Evolutionary conservation across 2,113 vertebrate genomes (phyloP).

Genomic region (Herpetotheres cachinnans): DNA sequence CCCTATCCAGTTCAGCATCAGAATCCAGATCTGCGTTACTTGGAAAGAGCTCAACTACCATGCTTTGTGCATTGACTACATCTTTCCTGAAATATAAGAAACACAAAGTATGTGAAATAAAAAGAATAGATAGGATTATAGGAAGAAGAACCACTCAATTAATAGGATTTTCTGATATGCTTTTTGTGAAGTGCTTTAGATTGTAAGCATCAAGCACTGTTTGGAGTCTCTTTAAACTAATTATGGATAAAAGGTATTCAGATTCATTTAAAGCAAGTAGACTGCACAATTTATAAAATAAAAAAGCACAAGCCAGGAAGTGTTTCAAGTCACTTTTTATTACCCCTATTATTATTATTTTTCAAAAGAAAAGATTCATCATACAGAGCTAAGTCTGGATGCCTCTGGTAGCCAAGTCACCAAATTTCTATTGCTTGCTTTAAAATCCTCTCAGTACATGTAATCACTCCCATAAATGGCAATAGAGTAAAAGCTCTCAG

Average conservation of each 20-base stretch:
- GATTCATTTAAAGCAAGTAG: not conserved
- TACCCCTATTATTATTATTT: not conserved
- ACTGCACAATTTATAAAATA: not conserved
- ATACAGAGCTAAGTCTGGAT: not conserved
- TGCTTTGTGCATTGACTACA: constrained; percentile 81
- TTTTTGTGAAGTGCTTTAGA: not conserved
- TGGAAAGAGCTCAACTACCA: constrained; percentile 85
- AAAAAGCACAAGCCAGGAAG: not conserved
- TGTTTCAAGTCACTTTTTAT: not conserved
- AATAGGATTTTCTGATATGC: not conserved
- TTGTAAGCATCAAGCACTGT: not conserved
- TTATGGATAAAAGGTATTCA: not conserved
- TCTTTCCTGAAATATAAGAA: constrained; percentile 81
- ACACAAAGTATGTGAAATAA: not conserved
- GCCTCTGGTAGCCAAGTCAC: not conserved
- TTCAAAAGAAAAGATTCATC: not conserved
- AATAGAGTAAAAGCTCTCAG: not conserved
- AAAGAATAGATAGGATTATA: not conserved
- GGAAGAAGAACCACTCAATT: not conserved
- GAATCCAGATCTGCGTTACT: constrained; percentile 67
- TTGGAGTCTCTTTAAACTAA: not conserved
- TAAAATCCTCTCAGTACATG: not conserved
- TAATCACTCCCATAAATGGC: not conserved
- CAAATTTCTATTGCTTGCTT: not conserved
- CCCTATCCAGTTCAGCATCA: constrained; percentile 80